Evolutionary conservation across 2,888 invertebrate genomes (phyloP), one percentile per base, ranked within the genome.

Genomic region (Chalcosyrphus nemorum): DNA sequence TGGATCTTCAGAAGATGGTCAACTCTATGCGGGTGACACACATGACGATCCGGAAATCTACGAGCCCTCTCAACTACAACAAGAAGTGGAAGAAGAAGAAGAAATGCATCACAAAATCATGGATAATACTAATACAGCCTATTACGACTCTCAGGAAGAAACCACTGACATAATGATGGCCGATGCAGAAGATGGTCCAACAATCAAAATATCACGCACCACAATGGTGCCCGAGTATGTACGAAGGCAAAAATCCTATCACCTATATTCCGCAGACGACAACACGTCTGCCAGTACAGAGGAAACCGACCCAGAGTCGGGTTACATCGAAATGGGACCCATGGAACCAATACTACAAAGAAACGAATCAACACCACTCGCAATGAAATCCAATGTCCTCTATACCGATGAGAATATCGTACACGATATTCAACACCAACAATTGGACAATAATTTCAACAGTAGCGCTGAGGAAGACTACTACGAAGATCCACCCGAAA

Each of bases 181-280:
- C 52, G 77, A 66, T 63, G 47, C 56, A 9, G 86, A 86, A 66
- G 81, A 86, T 50, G 86, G 81, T 7, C 57, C 38, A 70, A 68
- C 45, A 56, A 86, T 70, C 19, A 72, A 75, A 56, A 76, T 70
- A 59, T 82, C 54, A 52, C 85, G 54, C 63, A 89, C 89, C 41
- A 89, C 89, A 52, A 87, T 89, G 78, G 88, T 90, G 47, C 90
- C 91, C 1, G 88, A 90, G 17, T 90, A 90, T 87, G 86, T 90
- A 78, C 88, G 89, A n/a, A 87, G 89, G 85, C 88, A 17, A 87
- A 89, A 61, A 82, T 88, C 70, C 86, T 87, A 72, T 86, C 87
- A 47, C 76, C 65, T 27, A 21, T 71, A 81, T 50, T 66, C 66
- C 11, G 32, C 59, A 32, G 66, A 80, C 29, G 70, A 80, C 52